Conservation (phyloP, 2,113 vertebrate species). For the Vicugna pacos region DNA sequence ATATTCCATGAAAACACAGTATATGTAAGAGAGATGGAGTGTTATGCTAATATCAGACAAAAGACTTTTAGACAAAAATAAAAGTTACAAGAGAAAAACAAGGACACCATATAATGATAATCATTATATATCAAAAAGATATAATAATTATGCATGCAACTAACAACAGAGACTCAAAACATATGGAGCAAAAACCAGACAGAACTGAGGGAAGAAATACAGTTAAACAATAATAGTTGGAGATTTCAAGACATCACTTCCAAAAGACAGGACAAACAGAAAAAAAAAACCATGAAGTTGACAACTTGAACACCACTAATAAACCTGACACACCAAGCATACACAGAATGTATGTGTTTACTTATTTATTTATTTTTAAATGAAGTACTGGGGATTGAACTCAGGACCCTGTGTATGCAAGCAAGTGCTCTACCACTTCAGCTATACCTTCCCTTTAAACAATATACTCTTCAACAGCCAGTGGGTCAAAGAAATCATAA, state of each 20-base stretch:
- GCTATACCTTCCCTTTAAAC: too few species aligned
- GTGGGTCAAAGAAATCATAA: neutral
- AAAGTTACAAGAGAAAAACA: neutral
- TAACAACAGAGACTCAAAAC: neutral
- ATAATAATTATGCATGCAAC: neutral
- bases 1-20: neutral
- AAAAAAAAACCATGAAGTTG: neutral
- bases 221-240: neutral
- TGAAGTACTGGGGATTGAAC: too few species aligned
- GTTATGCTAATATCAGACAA: neutral
- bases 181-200: neutral
- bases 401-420: too few species aligned
- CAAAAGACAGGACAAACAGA: neutral
- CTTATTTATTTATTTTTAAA: too few species aligned
- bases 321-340: neutral
- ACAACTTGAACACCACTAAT: neutral
- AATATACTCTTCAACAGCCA: neutral
- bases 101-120: neutral
- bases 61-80: neutral
- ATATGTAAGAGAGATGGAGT: neutral
- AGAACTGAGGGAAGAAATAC: neutral
- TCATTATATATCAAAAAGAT: neutral
- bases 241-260: neutral
- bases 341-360: neutral
- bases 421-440: too few species aligned